A percentile compares a stretch with the other conserved stretches of the same genome.
Conservation (phyloP, 2,113 vertebrate genomes). For the Amphiprion percula region DNA sequence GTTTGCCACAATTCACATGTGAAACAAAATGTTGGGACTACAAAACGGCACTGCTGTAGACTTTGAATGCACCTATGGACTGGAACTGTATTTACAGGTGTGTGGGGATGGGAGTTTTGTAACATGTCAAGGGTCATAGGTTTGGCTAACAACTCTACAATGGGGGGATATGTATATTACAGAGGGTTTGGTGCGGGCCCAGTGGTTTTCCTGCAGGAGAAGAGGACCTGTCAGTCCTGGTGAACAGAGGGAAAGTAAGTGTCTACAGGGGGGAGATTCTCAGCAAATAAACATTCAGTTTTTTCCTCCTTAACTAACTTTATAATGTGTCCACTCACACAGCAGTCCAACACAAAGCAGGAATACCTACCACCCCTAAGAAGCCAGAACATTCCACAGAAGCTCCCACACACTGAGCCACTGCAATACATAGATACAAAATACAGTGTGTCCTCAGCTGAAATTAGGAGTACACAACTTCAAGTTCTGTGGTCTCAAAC, state of each 20-base stretch:
- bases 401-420: conserved; percentile 62
- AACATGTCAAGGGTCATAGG: conserved; percentile 39
- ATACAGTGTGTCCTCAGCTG: conserved; percentile 55
- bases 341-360: conserved; percentile 70
- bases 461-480: conserved; percentile 49
- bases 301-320: conserved; percentile 39
- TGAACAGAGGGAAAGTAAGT: conserved; percentile 38
- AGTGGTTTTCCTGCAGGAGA: conserved; percentile 51
- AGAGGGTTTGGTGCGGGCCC: conserved; percentile 36
- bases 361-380: conserved; percentile 55
- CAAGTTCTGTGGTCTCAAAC: conserved; percentile 60
- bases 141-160: conserved; percentile 62
- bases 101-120: conserved; percentile 47
- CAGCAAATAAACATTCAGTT: conserved; percentile 68
- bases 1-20: conserved; percentile 26
- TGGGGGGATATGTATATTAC: conserved; percentile 57
- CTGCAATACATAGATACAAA: conserved; percentile 61
- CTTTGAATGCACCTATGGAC: conserved; percentile 60
- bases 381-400: conserved; percentile 71
- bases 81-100: conserved; percentile 73
- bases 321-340: conserved; percentile 60
- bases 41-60: conserved; percentile 60
- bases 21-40: conserved; percentile 47
- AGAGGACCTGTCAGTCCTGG: conserved; percentile 32
- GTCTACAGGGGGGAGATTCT: conserved; percentile 46